Evolutionary conservation across 2,797 vertebrate species (phyloP), one percentile per base, ranked within the genome.

Genomic region (Enteromius afrohamiltoni): DNA sequence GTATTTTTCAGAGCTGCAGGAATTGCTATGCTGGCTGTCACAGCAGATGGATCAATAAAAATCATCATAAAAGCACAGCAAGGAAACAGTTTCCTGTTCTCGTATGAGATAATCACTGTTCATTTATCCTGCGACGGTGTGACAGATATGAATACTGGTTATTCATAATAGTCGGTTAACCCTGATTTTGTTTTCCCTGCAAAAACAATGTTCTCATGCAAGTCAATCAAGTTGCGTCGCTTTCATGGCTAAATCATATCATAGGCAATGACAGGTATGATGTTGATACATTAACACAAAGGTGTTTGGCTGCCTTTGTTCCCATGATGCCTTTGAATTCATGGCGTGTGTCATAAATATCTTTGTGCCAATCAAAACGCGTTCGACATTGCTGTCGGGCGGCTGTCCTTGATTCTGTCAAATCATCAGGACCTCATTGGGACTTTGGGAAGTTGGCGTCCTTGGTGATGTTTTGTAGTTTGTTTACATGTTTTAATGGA

Each of bases 101-200:
- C 47, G 79, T 83, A 64, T 47, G 60, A 82, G 67, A 65, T 73
- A 74, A 80, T 87, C 83, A 79, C 77, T 79, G 80, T 78, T 85
- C 73, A 83, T 87, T 87, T 84, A 88, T 77, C 73, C 79, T 70
- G 73, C 80, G 79, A 85, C 81, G 85, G 79, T 70, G 80, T 74
- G 53, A 83, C 75, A 79, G 82, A 87, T 83, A 83, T 81, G 67
- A 79, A 82, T 16, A 37, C 78, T 79, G 84, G 71, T 86, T 86
- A 64, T 84, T 81, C 76, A 77, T 88, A 87, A 89, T 84, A 86
- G 81, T 85, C 81, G 82, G 73, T 89, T 87, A 86, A 88, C 87
- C 76, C 87, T 86, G 78, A 80, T 88, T 80, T 84, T 75, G 60
- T 86, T 86, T 83, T 84, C 71, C 60, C 47, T 79, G 79, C 80